Evolutionary conservation across 2,888 invertebrate genomes (phyloP).

Genomic region (Drosophila parthenogenetica): DNA sequence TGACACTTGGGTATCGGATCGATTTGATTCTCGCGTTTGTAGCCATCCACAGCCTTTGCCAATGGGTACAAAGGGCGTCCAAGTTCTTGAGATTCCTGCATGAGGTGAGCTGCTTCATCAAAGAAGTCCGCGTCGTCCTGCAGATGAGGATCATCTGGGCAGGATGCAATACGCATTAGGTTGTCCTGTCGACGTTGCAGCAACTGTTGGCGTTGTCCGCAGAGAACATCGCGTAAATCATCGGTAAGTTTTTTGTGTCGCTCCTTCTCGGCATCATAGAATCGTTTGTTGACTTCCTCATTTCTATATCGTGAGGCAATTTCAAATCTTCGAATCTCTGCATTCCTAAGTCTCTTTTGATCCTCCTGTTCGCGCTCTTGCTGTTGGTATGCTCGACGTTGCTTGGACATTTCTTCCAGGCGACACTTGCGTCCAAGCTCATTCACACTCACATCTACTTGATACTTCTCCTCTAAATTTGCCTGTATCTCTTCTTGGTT

Average conservation of each 20-base stretch:
- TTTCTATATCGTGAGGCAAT: constrained; percentile 56
- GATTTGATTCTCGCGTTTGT: constrained; percentile 70
- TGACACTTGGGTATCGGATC: constrained; percentile 38
- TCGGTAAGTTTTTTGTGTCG: constrained; percentile 1
- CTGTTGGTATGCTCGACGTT: constrained; percentile 57
- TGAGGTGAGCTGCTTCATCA: constrained; percentile 74
- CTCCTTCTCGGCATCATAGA: neutral
- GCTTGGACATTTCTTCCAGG: constrained; percentile 17
- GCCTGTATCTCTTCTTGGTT: constrained; percentile 7
- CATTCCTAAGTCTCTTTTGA: constrained; percentile 6
- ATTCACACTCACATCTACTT: constrained; percentile 18
- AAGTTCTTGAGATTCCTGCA: constrained; percentile 76
- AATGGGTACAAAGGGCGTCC: constrained; percentile 82
- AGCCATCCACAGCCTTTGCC: constrained; percentile 73
- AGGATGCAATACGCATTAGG: constrained; percentile 43
- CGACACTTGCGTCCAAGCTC: constrained; percentile 43
- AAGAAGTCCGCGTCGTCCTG: constrained; percentile 82
- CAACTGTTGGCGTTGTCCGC: constrained; percentile 42
- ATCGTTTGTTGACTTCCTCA: constrained; percentile 39
- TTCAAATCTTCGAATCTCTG: constrained; percentile 58
- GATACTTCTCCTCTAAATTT: constrained; percentile 1
- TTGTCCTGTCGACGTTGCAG: constrained; percentile 40
- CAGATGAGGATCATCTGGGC: constrained; percentile 53
- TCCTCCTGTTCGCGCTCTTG: constrained; percentile 24
- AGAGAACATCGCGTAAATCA: constrained; percentile 30